phyloP scores from a whole-genome alignment of 2,888 invertebrate species.

The Tolmerus cingulatus region DNA sequence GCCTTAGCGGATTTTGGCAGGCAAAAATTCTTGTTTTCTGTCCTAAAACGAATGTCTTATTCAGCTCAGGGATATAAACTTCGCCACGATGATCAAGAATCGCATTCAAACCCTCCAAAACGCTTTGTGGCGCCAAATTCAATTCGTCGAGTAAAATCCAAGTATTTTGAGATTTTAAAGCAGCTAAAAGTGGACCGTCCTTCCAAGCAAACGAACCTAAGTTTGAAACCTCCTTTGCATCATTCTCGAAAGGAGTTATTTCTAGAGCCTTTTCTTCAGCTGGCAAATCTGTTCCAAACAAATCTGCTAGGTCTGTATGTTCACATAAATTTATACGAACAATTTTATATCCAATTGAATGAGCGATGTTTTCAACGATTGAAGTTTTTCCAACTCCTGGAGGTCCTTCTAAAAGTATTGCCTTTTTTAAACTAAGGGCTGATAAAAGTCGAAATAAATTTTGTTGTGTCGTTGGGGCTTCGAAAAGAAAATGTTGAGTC shows the following conservation, averaged over 20 bases:
- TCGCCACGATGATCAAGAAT: slow-evolving; percentile 97
- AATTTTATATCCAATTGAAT: slow-evolving; percentile 81
- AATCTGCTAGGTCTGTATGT: slow-evolving; percentile 97
- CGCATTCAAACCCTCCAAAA: slow-evolving; percentile 97
- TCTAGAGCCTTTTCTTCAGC: slow-evolving; percentile 75
- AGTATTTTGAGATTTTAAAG: slow-evolving; percentile 83
- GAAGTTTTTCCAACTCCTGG: slow-evolving; percentile 99
- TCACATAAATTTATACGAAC: slow-evolving; percentile 97
- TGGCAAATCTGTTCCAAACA: slow-evolving; percentile 98
- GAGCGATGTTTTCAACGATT: slow-evolving; percentile 88
- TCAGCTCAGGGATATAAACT: slow-evolving; percentile 94
- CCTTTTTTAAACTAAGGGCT: slow-evolving; percentile 89
- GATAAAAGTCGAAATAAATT: slow-evolving; percentile 88
- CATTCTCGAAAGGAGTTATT: slow-evolving; percentile 46
- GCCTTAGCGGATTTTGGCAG: slow-evolving; percentile 95
- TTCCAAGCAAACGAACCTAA: slow-evolving; percentile 93
- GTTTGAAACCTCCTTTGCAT: slow-evolving; percentile 55
- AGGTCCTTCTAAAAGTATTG: slow-evolving; percentile 93
- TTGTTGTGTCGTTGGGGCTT: slow-evolving; percentile 78
- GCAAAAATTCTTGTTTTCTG: slow-evolving; percentile 88
- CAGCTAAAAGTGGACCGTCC: slow-evolving; percentile 94
- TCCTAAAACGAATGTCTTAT: slow-evolving; percentile 81
- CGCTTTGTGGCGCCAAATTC: slow-evolving; percentile 97
- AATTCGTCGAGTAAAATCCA: slow-evolving; percentile 98
- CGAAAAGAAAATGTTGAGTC: slow-evolving; percentile 71